Percentiles rank a stretch among this genome's conserved stretches.
Evolutionary conservation across 2,113 vertebrate species (phyloP).

Genomic region (Ctenodactylus gundi): DNA sequence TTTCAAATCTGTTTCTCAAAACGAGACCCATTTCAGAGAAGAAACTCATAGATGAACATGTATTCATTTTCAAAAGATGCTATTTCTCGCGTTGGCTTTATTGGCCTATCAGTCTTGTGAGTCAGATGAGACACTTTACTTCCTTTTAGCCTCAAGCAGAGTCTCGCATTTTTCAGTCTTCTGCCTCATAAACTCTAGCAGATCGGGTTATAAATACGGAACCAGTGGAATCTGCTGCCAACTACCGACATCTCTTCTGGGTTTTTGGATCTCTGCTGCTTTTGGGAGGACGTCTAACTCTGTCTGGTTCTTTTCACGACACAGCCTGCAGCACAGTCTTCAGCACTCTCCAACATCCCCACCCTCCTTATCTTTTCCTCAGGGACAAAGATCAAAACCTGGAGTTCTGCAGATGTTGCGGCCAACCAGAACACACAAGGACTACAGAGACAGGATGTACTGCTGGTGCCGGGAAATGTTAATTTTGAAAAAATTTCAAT

Average conservation of each 20-base stretch:
- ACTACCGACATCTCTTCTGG: neutral
- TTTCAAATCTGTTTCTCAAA: neutral
- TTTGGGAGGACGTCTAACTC: neutral
- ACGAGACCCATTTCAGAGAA: neutral
- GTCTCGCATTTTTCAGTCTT: constrained; percentile 27
- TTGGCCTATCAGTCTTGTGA: neutral
- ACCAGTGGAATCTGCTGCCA: neutral
- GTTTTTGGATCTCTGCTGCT: neutral
- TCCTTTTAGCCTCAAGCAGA: constrained; percentile 27
- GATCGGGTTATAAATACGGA: constrained; percentile 56
- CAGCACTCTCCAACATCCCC: neutral
- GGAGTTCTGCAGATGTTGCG: neutral
- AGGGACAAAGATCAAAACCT: neutral
- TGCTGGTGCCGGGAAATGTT: neutral
- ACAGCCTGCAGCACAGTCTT: neutral
- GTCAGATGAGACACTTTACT: neutral
- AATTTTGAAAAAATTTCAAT: neutral
- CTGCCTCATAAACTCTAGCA: constrained; percentile 60
- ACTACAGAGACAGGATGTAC: neutral
- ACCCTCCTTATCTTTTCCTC: neutral
- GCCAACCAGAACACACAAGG: neutral
- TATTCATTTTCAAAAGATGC: neutral
- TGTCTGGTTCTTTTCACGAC: neutral
- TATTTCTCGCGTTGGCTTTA: neutral
- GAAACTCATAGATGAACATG: neutral